Percentiles rank a stretch among this genome's conserved stretches.
These are phyloP conservation scores for Sialia sialis DNA, from an alignment of 2,113 vertebrate species.

Conservation along the genomic window DNA sequence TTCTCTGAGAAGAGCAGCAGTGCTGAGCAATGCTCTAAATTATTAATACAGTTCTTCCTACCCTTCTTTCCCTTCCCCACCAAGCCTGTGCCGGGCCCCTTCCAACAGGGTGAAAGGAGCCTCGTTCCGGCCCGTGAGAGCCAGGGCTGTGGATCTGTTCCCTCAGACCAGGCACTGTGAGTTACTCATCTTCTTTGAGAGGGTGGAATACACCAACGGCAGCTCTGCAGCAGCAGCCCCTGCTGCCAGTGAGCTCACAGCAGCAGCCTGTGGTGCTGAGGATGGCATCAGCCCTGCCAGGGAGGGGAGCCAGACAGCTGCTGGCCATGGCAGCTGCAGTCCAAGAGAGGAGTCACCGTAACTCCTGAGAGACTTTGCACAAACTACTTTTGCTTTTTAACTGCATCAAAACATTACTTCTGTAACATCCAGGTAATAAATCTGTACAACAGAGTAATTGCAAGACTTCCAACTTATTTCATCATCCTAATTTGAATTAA, in stretches of 20 bases:
- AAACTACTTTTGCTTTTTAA: not conserved
- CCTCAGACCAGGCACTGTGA: slow-evolving; percentile 94
- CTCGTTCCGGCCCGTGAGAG: slow-evolving; percentile 83
- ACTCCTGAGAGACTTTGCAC: not conserved
- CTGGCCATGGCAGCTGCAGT: rapidly evolving
- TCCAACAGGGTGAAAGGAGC: slow-evolving; percentile 90
- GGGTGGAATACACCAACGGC: slow-evolving; percentile 68
- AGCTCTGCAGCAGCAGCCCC: not conserved
- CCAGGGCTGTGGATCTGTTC: slow-evolving; percentile 92
- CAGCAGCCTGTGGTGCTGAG: rapidly evolving
- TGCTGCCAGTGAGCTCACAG: rapidly evolving
- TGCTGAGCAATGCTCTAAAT: not conserved
- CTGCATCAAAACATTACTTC: not conserved
- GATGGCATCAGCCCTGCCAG: rapidly evolving
- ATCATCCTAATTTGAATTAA: not conserved
- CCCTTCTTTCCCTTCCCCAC: not conserved
- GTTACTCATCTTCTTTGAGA: slow-evolving; percentile 88
- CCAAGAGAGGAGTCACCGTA: not conserved
- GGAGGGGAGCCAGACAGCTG: not conserved
- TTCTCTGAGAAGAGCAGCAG: not conserved
- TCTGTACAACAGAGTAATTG: not conserved
- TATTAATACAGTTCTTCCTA: not conserved
- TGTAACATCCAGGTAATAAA: slow-evolving; percentile 25
- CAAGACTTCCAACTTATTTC: not conserved
- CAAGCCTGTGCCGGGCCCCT: slow-evolving; percentile 87